phyloP scores from a whole-genome alignment of 2,797 vertebrate genomes.

The Hydrolagus colliei region DNA sequence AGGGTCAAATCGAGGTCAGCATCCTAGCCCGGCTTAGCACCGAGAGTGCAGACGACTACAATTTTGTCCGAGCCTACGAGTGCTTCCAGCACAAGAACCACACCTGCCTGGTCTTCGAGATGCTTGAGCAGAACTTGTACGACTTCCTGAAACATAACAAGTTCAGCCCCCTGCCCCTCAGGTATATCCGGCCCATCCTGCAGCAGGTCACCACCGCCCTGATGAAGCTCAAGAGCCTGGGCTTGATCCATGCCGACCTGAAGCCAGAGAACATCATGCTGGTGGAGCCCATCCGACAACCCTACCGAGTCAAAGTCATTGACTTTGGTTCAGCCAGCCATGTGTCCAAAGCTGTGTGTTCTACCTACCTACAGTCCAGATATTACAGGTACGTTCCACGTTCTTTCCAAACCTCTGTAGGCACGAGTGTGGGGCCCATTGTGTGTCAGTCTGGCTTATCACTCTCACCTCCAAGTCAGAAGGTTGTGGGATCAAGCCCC shows the following conservation, averaged over 20 bases:
- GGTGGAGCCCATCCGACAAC: slow-evolving; percentile 90
- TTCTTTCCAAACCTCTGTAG: neutral
- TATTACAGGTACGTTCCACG: slow-evolving; percentile 83
- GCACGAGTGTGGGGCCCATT: too few relatives aligned
- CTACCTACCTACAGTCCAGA: slow-evolving; percentile 95
- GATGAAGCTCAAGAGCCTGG: slow-evolving; percentile 95
- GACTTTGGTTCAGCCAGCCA: slow-evolving; percentile 98
- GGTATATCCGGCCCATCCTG: slow-evolving; percentile 89
- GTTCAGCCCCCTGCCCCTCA: slow-evolving; percentile 94
- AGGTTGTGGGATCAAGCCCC: too few relatives aligned
- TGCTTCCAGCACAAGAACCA: slow-evolving; percentile 99
- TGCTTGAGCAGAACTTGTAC: slow-evolving; percentile 98
- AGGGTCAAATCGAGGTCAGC: slow-evolving; percentile 97
- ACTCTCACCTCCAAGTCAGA: too few relatives aligned
- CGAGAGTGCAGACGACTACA: slow-evolving; percentile 93
- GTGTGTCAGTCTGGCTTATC: too few relatives aligned
- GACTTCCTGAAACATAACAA: slow-evolving; percentile 99
- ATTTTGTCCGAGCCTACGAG: slow-evolving; percentile 94
- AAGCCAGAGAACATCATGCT: slow-evolving; percentile 99
- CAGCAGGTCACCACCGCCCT: slow-evolving; percentile 95
- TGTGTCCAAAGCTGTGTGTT: slow-evolving; percentile 97
- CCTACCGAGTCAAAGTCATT: slow-evolving; percentile 96
- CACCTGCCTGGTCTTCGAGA: slow-evolving; percentile 98
- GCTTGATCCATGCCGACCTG: slow-evolving; percentile 94
- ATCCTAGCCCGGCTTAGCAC: slow-evolving; percentile 95